These are phyloP conservation scores for Theonella swinhoei DNA, from an alignment of 37 sponge, comb jelly and placozoan species.

Conservation along the genomic window DNA sequence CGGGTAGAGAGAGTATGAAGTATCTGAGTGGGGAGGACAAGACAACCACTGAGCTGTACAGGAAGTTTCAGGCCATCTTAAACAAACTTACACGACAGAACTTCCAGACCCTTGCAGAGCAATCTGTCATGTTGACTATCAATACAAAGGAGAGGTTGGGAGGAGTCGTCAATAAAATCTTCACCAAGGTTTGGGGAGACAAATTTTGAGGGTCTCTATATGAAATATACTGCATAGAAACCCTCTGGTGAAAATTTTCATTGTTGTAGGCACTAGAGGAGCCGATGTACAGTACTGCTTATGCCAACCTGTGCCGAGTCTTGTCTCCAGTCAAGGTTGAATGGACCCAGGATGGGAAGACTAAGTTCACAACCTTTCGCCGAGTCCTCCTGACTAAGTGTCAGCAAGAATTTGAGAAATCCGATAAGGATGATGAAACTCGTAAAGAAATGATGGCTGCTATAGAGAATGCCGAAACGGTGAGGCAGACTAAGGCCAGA, in stretches of 20 bases:
- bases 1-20: neutral
- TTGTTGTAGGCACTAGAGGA: conserved; percentile 51
- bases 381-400: conserved; percentile 53
- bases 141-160: conserved; percentile 49
- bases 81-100: conserved; percentile 81
- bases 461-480: conserved; percentile 32
- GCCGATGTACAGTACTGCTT: conserved; percentile 54
- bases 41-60: conserved; percentile 26
- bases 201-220: neutral
- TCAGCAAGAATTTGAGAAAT: conserved; percentile 77
- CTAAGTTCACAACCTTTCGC: conserved; percentile 37
- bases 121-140: conserved; percentile 27
- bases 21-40: conserved; percentile 29
- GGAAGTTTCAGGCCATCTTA: conserved; percentile 40
- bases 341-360: conserved; percentile 9
- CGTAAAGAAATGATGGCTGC: conserved; percentile 17
- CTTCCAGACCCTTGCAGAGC: conserved; percentile 54
- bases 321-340: conserved; percentile 29
- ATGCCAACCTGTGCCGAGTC: conserved; percentile 53
- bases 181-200: conserved; percentile 37
- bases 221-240: too few species aligned
- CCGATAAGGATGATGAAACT: conserved; percentile 47
- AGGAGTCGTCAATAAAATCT: conserved; percentile 58
- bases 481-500: too few species aligned
- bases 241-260: too few species aligned